phyloP scores from a whole-genome alignment of 2,113 vertebrate genomes.

The Salvator merianae region DNA sequence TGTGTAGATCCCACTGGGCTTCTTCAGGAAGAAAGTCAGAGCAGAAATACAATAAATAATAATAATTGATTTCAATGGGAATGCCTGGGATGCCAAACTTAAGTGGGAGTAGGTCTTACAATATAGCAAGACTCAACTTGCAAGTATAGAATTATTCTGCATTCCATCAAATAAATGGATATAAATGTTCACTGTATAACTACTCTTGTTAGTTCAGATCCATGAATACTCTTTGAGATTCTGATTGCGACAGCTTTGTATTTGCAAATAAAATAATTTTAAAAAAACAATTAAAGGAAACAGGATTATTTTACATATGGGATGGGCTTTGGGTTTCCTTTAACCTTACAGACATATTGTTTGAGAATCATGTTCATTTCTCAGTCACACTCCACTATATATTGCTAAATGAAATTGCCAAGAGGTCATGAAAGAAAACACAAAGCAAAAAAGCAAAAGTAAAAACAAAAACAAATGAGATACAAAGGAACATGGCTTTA shows the following conservation, averaged over 20 bases:
- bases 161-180: neutral
- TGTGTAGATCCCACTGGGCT: neutral
- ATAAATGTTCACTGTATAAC: neutral
- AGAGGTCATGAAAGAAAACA: conserved; percentile 30
- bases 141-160: neutral
- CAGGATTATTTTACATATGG: neutral
- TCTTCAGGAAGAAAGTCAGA: too few species aligned
- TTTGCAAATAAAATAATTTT: conserved; percentile 41
- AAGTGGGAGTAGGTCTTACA: neutral
- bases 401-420: conserved; percentile 29
- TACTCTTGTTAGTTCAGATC: neutral
- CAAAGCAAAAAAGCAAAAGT: conserved; percentile 9
- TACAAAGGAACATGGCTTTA: conserved; percentile 13
- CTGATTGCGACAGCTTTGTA: conserved; percentile 52
- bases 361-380: conserved; percentile 41
- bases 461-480: neutral
- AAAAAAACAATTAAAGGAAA: conserved; percentile 22
- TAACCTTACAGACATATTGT: neutral
- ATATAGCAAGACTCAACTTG: neutral
- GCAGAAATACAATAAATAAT: too few species aligned
- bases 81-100: neutral
- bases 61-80: neutral
- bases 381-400: conserved; percentile 19
- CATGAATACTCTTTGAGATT: conserved; percentile 27
- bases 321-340: conserved; percentile 40